Evolutionary conservation across 2,113 vertebrate genomes (phyloP).

Genomic region (Poecilia latipinna): DNA sequence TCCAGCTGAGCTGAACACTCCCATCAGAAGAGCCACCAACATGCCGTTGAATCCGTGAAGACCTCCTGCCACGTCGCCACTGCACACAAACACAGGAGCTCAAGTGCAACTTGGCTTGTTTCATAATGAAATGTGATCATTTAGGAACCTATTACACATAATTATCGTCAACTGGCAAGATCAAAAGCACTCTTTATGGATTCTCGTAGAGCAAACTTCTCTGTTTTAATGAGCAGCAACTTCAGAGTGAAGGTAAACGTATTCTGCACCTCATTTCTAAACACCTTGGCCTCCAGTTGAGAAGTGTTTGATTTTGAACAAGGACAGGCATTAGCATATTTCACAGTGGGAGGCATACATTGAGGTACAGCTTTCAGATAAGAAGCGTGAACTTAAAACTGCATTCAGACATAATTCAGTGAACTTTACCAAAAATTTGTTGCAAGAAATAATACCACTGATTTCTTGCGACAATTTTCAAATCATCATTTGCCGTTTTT

Average conservation of each 20-base stretch:
- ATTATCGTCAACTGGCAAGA: background rate
- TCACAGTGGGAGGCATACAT: background rate
- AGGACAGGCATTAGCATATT: slow-evolving; percentile 3
- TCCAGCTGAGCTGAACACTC: slow-evolving; percentile 73
- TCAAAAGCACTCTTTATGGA: background rate
- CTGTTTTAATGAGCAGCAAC: slow-evolving; percentile 23
- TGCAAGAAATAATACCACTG: too few species aligned
- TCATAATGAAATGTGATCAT: background rate
- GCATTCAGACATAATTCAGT: too few species aligned
- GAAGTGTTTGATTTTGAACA: slow-evolving; percentile 7
- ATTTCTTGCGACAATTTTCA: too few species aligned
- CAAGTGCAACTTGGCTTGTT: background rate
- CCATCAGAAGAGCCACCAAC: slow-evolving; percentile 80
- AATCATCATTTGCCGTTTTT: background rate
- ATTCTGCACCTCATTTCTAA: slow-evolving; percentile 1
- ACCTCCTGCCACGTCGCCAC: slow-evolving; percentile 71
- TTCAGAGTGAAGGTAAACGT: background rate
- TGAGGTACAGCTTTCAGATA: background rate
- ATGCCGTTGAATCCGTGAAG: slow-evolving; percentile 78
- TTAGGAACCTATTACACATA: background rate
- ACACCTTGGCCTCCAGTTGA: background rate
- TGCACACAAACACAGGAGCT: slow-evolving; percentile 31
- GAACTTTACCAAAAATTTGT: too few species aligned
- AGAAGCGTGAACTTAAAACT: background rate
- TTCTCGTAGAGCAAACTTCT: background rate